Percentiles rank a stretch among this genome's conserved stretches.
These are phyloP conservation scores for Hydrolagus affinis DNA, from an alignment of 2,113 vertebrate genomes.

Conservation along the genomic window DNA sequence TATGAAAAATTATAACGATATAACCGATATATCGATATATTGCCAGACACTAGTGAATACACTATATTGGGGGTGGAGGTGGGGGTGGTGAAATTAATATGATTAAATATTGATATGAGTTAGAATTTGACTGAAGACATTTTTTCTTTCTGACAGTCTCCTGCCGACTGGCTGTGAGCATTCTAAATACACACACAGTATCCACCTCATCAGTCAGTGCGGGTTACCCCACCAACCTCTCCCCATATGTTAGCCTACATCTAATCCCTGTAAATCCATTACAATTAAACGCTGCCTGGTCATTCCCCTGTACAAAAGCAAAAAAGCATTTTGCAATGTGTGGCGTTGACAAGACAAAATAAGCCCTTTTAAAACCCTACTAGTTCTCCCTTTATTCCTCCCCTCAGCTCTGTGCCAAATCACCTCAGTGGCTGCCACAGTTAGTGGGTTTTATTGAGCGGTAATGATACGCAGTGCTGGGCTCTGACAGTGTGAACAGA, in stretches of 20 bases:
- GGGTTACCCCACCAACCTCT: no score
- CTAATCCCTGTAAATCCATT: not conserved
- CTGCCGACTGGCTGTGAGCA: not conserved
- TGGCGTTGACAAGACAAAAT: not conserved
- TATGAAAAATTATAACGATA: no score
- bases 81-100: not conserved
- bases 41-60: no score
- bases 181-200: not conserved
- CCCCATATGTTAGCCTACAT: not conserved
- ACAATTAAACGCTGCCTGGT: not conserved
- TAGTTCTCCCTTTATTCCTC: not conserved
- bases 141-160: not conserved
- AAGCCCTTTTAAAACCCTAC: no score
- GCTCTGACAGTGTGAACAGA: not conserved
- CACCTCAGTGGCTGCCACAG: not conserved
- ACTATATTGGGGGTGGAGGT: not conserved
- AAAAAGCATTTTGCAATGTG: not conserved
- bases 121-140: not conserved
- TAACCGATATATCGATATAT: no score
- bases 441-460: not conserved
- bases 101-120: not conserved
- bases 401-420: not conserved
- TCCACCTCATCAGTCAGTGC: no score
- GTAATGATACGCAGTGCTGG: not conserved
- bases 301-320: not conserved